A percentile compares a stretch with the other conserved stretches of the same genome.
Conservation (phyloP, 2,888 invertebrate genomes). For the Leucophora obtusa region DNA sequence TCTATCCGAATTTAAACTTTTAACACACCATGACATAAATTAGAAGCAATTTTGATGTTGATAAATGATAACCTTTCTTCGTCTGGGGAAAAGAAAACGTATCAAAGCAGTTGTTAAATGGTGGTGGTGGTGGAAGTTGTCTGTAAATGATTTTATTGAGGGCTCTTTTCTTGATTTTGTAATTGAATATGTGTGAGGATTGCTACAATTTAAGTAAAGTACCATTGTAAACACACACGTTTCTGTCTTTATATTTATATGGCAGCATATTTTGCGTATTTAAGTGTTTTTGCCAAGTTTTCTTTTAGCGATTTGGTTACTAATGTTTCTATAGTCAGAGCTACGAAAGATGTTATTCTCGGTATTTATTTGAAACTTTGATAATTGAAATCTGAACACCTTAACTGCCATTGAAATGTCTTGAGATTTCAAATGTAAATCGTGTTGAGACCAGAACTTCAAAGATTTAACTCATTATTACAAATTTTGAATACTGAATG, state of each 20-base stretch:
- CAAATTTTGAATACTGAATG: no score
- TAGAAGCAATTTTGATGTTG: constrained; percentile 31
- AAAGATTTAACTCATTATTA: no score
- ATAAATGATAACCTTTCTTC: constrained; percentile 31
- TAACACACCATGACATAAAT: constrained; percentile 32
- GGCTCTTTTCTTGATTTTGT: constrained; percentile 25
- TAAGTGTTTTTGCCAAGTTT: constrained; percentile 66
- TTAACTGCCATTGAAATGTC: no score
- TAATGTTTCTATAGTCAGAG: constrained; percentile 69
- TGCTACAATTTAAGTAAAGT: background rate
- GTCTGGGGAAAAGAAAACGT: background rate
- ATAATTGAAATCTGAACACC: no score
- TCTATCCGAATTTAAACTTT: constrained; percentile 20
- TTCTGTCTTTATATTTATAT: constrained; percentile 15
- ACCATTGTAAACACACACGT: constrained; percentile 2
- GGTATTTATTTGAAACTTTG: no score
- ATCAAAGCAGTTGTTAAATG: background rate
- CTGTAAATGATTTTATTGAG: constrained; percentile 18
- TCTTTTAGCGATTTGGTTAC: constrained; percentile 51
- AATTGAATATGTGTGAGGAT: constrained; percentile 33
- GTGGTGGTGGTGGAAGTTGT: constrained; percentile 8
- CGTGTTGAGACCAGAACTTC: no score
- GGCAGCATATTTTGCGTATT: constrained; percentile 28
- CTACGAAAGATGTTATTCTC: background rate
- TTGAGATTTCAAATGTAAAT: no score